phyloP scores from a whole-genome alignment of 2,113 vertebrate genomes.

The Sitta europaea region DNA sequence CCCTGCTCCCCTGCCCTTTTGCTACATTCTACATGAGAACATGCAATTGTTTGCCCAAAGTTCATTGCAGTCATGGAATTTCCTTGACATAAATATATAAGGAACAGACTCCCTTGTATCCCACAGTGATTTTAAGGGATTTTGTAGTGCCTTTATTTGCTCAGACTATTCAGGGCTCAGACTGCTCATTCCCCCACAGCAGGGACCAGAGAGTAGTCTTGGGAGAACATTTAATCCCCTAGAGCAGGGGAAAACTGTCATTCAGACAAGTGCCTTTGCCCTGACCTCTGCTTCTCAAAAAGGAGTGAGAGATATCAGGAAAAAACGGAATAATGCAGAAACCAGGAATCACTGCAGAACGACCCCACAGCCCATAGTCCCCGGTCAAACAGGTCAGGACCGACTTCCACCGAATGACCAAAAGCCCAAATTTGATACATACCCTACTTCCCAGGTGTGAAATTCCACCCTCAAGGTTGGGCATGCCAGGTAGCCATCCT shows the following conservation, averaged over 20 bases:
- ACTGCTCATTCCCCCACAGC: background rate
- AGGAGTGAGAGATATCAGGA: background rate
- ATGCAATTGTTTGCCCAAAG: background rate
- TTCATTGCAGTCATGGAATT: background rate
- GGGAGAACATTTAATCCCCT: background rate
- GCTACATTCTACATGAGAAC: background rate
- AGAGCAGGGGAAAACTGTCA: background rate
- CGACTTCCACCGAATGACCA: background rate
- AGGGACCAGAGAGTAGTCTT: background rate
- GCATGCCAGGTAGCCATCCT: background rate
- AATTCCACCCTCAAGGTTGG: background rate
- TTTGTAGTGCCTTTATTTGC: background rate
- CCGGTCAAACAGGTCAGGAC: background rate
- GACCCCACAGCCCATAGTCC: background rate
- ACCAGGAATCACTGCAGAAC: background rate
- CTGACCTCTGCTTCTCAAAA: background rate
- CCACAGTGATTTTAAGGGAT: background rate
- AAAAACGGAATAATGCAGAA: background rate
- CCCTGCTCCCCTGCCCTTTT: background rate
- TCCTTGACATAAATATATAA: background rate
- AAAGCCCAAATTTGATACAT: background rate
- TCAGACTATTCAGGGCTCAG: background rate
- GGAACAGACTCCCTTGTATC: rapidly evolving
- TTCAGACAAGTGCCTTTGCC: background rate
- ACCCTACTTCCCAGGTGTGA: background rate